These are phyloP conservation scores for Stegodyphus mimosarum DNA, from an alignment of 1,140 invertebrate species.

Conservation along the genomic window DNA sequence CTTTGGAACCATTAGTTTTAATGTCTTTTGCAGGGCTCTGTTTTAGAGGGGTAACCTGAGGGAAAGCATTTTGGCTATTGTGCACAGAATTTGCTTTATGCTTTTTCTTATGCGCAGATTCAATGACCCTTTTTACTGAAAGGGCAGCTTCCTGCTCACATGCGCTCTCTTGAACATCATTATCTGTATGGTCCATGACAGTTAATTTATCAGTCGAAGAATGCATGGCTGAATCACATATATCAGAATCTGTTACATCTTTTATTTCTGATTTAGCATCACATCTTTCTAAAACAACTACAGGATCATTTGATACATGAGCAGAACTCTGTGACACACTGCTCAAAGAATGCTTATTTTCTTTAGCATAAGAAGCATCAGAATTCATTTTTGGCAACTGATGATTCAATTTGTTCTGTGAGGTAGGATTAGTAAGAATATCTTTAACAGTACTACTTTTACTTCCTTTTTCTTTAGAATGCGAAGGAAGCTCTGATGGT, in stretches of 20 bases:
- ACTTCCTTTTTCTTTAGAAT: neutral
- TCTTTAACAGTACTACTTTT: neutral
- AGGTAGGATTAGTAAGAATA: neutral
- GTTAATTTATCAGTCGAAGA: neutral
- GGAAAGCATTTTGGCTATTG: neutral
- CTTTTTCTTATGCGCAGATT: neutral
- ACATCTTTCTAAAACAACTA: neutral
- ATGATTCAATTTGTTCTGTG: slow-evolving; percentile 2
- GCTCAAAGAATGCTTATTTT: neutral
- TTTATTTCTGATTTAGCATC: neutral
- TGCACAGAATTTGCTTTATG: neutral
- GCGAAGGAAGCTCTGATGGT: neutral
- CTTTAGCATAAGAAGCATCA: neutral
- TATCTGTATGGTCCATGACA: neutral
- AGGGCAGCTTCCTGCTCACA: neutral
- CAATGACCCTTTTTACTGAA: too few species aligned
- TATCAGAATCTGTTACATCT: neutral
- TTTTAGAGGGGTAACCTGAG: neutral
- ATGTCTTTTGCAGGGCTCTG: neutral
- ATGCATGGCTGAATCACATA: neutral
- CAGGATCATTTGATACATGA: neutral
- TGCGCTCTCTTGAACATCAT: neutral
- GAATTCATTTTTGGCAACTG: neutral
- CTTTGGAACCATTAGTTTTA: slow-evolving; percentile 28
- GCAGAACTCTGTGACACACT: neutral